phyloP scores from a whole-genome alignment of 2,797 vertebrate genomes.

The Passerculus sandwichensis region DNA sequence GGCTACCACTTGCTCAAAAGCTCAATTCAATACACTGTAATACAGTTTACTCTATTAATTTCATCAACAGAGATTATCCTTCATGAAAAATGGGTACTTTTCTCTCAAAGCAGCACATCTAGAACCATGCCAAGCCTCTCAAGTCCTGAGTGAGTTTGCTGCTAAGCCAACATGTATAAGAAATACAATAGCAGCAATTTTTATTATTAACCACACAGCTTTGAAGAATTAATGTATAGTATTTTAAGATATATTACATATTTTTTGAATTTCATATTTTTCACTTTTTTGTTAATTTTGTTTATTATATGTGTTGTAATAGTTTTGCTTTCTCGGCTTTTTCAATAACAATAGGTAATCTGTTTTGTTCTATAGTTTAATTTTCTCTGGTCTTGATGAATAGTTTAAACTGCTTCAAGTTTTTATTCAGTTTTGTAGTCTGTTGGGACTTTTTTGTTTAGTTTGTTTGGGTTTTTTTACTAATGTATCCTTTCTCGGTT shows the following conservation, averaged over 20 bases:
- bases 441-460: neutral
- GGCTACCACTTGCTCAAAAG: neutral
- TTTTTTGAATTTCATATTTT: conserved; percentile 7
- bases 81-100: neutral
- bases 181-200: neutral
- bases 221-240: neutral
- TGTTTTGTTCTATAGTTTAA: conserved; percentile 51
- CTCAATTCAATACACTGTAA: neutral
- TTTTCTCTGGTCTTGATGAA: conserved; percentile 60
- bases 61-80: neutral
- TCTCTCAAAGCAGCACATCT: neutral
- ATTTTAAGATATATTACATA: neutral
- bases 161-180: neutral
- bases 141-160: neutral
- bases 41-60: neutral
- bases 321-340: conserved; percentile 38
- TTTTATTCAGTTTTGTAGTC: conserved; percentile 48
- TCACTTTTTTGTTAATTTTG: neutral
- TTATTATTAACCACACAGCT: neutral
- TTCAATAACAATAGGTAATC: neutral
- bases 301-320: conserved; percentile 8
- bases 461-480: neutral
- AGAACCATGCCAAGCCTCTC: neutral
- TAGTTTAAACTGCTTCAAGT: conserved; percentile 32
- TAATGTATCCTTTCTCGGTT: neutral